Base-by-base conservation (phyloP, 2,888 invertebrate species). In the Bellardia pandia region DNA sequence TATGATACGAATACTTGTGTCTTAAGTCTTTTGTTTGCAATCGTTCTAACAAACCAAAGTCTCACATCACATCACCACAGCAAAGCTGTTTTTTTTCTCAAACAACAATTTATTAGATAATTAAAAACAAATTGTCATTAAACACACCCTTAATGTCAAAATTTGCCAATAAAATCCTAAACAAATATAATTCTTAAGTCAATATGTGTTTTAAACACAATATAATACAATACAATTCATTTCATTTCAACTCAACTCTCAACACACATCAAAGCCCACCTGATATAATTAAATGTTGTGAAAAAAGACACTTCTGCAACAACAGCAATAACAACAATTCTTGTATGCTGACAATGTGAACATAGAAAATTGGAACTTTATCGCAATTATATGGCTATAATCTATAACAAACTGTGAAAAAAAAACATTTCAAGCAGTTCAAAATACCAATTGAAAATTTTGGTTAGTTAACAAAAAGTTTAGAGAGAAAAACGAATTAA, bases 111-210 rank as follows among this genome's bases (percentile, higher is more conserved):
- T 85, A 80, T 80, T 80, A 64, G 76, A 66, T 72, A 76, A 76
- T 78, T 75, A 77, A 72, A 71, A 69, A 60, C 81, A 86, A 86
- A 86, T 78, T 82, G 72, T 72, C 77, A 56, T 74, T 72, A 82
- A 86, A 81, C 76, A 82, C 85, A 80, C 85, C 80, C 71, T 85
- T 85, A 64, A 71, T 72, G 71, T 71, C 80, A 86, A 81, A 84
- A 68, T 72, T 72, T 40, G 9, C 48, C 58, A 84, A 72, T 51
- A 81, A 77, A 77, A 64, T 2, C 14, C 48, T 30, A 74, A 23
- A 60, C 58, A 76, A 76, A 76, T 60, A 30, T n/a, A 85, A 72
- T 33, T 71, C 75, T 30, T 16, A 48, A 56, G 33, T 71, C 79
- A 79, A 64, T 76, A 40, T 85, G 56, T 74, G 23, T 42, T 60